A percentile compares a stretch with the other conserved stretches of the same genome.
Conservation (phyloP, 2,113 vertebrate genomes). For the Mixornis gularis region DNA sequence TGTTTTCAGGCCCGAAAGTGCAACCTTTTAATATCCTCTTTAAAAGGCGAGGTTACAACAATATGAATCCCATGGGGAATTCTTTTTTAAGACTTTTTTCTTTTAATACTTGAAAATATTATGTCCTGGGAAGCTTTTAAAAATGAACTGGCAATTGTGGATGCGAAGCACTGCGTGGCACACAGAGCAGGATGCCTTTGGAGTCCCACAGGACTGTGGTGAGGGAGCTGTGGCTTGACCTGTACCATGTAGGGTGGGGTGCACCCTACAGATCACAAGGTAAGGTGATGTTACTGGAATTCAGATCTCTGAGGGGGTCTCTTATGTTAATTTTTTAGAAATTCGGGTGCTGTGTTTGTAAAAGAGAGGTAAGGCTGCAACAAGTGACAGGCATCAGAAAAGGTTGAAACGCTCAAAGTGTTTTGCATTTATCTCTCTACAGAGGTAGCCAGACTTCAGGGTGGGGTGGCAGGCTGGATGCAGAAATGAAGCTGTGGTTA, state of each 20-base stretch:
- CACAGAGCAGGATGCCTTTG: neutral
- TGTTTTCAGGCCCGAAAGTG: neutral
- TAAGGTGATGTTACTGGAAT: neutral
- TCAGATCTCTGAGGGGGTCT: neutral
- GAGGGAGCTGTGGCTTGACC: neutral
- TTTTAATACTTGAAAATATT: neutral
- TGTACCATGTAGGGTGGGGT: neutral
- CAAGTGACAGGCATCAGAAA: neutral
- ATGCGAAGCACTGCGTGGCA: neutral
- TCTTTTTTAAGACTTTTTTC: neutral
- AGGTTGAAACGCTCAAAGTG: neutral
- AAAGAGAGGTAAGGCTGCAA: neutral
- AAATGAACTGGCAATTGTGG: neutral
- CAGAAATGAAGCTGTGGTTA: neutral
- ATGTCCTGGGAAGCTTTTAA: neutral
- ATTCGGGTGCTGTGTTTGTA: neutral
- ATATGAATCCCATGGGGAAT: neutral
- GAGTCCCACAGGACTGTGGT: neutral
- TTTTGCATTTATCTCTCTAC: neutral
- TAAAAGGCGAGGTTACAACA: neutral
- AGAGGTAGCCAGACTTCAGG: neutral
- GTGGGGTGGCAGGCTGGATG: neutral
- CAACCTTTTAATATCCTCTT: neutral
- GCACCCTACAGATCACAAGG: accelerated
- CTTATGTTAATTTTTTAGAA: neutral